Conservation (phyloP, 1,140 invertebrate species). For the Papilio xuthus region DNA sequence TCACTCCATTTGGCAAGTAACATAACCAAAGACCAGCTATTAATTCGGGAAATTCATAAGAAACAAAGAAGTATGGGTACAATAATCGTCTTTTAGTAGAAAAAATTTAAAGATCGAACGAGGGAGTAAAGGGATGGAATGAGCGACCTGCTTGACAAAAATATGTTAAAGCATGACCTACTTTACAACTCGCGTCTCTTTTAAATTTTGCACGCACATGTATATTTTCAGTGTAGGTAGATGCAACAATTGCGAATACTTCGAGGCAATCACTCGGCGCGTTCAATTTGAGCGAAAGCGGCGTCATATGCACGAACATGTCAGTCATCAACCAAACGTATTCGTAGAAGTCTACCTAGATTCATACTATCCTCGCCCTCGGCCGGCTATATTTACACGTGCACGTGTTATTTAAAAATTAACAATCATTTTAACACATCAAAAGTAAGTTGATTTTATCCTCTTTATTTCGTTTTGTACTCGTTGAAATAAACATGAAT, state of each 20-base stretch:
- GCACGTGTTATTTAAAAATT: background rate
- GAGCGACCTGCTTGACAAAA: too few relatives aligned
- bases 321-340: background rate
- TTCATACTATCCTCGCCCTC: background rate
- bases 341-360: background rate
- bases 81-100: too few relatives aligned
- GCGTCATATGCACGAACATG: constrained; percentile 9
- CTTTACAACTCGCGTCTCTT: too few relatives aligned
- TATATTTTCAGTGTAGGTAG: background rate
- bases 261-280: background rate
- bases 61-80: too few relatives aligned
- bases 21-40: too few relatives aligned
- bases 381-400: background rate
- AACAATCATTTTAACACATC: background rate
- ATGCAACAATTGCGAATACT: background rate
- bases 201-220: background rate
- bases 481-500: too few relatives aligned
- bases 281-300: constrained; percentile 11
- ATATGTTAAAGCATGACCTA: too few relatives aligned
- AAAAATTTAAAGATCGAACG: too few relatives aligned
- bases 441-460: too few relatives aligned
- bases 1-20: background rate
- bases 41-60: too few relatives aligned
- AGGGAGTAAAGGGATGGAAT: too few relatives aligned
- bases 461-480: too few relatives aligned